Percentiles rank a stretch among this genome's conserved stretches.
These are phyloP conservation scores for Caenorhabditis inopinata DNA, from an alignment of 1,140 invertebrate species.

Conservation along the genomic window DNA sequence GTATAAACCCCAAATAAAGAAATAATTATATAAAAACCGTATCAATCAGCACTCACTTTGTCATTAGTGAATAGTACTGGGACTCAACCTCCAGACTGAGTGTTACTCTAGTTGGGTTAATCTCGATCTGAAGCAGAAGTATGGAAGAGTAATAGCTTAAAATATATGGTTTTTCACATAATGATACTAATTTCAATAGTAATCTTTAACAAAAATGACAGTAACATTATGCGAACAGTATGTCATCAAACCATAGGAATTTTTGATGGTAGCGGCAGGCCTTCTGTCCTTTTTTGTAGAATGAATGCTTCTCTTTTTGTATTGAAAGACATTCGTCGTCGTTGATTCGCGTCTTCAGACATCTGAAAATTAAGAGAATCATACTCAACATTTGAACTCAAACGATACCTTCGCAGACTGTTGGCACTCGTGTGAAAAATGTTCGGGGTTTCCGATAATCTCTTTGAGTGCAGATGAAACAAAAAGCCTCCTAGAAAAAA, in stretches of 20 bases:
- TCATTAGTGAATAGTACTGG: constrained; percentile 20
- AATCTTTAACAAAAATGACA: no score
- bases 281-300: background rate
- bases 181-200: no score
- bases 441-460: background rate
- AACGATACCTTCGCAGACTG: background rate
- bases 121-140: constrained; percentile 31
- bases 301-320: background rate
- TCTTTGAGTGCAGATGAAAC: background rate
- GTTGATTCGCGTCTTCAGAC: background rate
- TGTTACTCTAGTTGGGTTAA: constrained; percentile 31
- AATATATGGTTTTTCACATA: no score
- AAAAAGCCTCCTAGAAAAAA: background rate
- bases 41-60: background rate
- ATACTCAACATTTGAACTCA: no score
- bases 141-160: no score
- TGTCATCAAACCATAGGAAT: constrained; percentile 5
- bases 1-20: no score
- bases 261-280: background rate
- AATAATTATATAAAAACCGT: no score
- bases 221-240: no score
- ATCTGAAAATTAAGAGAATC: no score
- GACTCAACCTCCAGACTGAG: constrained; percentile 13
- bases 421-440: background rate
- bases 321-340: background rate